Evolutionary conservation across 2,888 invertebrate genomes (phyloP).

Genomic region (Tiliacea citrago): DNA sequence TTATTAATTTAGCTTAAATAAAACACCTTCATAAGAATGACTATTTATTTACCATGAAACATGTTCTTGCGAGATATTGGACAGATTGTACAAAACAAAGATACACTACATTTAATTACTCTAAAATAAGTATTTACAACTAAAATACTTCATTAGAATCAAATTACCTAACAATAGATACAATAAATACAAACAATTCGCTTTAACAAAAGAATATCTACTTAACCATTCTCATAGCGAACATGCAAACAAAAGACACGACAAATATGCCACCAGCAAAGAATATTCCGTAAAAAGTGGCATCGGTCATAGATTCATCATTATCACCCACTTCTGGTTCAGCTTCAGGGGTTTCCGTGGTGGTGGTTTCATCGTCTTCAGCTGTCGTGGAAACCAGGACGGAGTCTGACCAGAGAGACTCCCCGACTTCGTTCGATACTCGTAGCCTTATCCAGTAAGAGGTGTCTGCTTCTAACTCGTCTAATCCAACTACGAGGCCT

Average conservation of each 20-base stretch:
- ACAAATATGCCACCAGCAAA: constrained; percentile 79
- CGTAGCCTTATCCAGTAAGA: constrained; percentile 79
- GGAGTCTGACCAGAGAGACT: constrained; percentile 78
- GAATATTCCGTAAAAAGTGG: constrained; percentile 80
- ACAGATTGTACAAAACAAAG: constrained; percentile 13
- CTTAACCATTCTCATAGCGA: constrained; percentile 76
- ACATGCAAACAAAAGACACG: constrained; percentile 76
- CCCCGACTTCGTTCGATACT: constrained; percentile 76
- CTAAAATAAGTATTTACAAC: constrained; percentile 46
- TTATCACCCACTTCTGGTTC: constrained; percentile 34
- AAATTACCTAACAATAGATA: too few species aligned
- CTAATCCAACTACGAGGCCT: constrained; percentile 70
- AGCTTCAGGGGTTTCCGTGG: constrained; percentile 51
- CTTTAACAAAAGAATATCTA: constrained; percentile 18
- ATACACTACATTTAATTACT: constrained; percentile 1
- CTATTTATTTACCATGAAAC: constrained; percentile 43
- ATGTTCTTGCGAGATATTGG: constrained; percentile 12
- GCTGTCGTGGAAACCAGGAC: constrained; percentile 63
- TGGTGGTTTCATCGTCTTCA: constrained; percentile 34
- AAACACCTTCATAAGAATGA: neutral
- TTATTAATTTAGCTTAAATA: neutral
- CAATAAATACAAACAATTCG: constrained; percentile 14
- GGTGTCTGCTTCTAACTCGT: constrained; percentile 73
- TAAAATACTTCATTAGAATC: constrained; percentile 21
- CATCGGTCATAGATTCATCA: constrained; percentile 51